Conservation (phyloP, 2,113 vertebrate genomes). For the Microtus ochrogaster region DNA sequence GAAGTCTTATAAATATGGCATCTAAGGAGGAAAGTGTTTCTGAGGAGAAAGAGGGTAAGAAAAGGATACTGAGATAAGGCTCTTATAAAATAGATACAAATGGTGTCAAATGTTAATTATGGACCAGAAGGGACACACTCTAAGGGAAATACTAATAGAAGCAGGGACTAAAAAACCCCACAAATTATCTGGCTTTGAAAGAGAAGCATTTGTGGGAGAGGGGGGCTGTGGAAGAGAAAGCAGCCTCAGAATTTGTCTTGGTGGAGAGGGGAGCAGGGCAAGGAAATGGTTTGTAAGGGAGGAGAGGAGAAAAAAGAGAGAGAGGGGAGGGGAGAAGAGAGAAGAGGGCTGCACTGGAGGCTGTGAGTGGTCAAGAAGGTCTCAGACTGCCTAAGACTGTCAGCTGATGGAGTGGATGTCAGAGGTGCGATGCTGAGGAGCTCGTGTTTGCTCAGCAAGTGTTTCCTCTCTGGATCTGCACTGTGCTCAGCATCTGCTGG, state of each 20-base stretch:
- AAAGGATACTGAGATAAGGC: neutral
- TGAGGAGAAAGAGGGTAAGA: neutral
- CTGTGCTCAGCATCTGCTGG: neutral
- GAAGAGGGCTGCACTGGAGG: neutral
- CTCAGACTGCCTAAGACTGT: too few relatives aligned
- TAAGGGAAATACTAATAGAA: neutral
- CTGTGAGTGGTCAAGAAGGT: neutral
- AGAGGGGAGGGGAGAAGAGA: neutral
- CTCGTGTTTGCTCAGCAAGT: neutral
- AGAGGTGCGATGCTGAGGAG: too few relatives aligned
- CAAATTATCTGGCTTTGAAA: neutral
- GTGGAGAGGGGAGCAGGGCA: neutral
- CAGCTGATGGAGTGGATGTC: too few relatives aligned
- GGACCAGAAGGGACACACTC: neutral
- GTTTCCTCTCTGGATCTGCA: neutral
- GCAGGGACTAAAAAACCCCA: neutral
- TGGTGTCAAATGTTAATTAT: neutral
- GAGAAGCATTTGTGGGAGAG: neutral
- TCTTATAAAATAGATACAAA: neutral
- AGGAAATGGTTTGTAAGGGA: neutral
- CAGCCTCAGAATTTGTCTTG: neutral
- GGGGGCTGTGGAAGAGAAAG: neutral
- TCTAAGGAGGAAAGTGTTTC: constrained; percentile 16
- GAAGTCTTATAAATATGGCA: neutral
- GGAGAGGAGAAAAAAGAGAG: neutral